These are phyloP conservation scores for Ips typographus DNA, from an alignment of 1,140 invertebrate genomes.

Conservation along the genomic window DNA sequence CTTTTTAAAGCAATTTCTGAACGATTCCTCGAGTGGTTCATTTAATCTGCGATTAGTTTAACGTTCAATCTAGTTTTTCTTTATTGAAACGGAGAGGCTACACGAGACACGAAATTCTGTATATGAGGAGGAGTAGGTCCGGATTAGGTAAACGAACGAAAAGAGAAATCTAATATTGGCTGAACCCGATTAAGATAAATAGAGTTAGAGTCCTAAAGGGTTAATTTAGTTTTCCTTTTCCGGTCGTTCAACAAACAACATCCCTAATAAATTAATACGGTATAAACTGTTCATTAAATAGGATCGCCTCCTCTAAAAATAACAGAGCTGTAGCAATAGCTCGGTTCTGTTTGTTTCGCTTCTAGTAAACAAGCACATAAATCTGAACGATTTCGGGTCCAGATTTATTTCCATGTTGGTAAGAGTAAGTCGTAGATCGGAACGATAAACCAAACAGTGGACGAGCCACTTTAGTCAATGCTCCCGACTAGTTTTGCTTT, in stretches of 20 bases:
- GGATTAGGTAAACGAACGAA: no score
- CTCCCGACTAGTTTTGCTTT: neutral
- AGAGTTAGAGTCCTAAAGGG: no score
- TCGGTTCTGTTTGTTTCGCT: neutral
- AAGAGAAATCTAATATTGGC: no score
- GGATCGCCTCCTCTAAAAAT: neutral
- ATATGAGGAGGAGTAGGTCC: no score
- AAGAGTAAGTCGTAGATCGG: constrained; percentile 1
- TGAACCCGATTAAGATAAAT: no score
- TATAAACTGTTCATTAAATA: neutral
- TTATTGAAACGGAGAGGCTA: no score
- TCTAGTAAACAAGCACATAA: constrained; percentile 1
- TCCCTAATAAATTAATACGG: constrained; percentile 2
- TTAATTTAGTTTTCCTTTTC: no score
- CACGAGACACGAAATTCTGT: no score
- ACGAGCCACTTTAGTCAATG: neutral
- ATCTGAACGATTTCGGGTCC: neutral
- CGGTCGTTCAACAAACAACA: neutral
- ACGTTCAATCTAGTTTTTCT: no score
- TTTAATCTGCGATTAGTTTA: no score
- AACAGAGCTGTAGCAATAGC: neutral
- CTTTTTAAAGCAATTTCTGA: no score
- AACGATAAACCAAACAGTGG: constrained; percentile 1
- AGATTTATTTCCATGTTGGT: constrained; percentile 5
- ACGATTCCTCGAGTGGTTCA: no score